Evolutionary conservation across 2,797 vertebrate genomes (phyloP).

Genomic region (Luscinia megarhynchos): DNA sequence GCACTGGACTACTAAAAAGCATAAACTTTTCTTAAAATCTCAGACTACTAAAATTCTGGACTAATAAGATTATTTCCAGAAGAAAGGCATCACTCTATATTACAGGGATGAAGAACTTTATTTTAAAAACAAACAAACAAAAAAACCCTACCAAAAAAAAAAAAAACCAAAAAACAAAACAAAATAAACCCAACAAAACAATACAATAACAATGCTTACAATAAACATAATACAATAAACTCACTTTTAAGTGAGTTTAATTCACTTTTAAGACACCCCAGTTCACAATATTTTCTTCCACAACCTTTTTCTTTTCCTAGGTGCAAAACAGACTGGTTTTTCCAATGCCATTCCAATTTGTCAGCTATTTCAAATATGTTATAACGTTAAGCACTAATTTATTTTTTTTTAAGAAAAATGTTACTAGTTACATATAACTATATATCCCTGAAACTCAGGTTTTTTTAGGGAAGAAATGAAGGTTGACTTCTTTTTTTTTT

Average conservation of each 20-base stretch:
- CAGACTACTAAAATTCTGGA: background rate
- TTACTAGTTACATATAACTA: background rate
- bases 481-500: too few species aligned
- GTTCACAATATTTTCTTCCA: background rate
- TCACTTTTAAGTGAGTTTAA: background rate
- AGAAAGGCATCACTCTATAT: background rate
- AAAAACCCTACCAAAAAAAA: too few species aligned
- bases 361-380: background rate
- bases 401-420: fast-evolving
- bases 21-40: background rate
- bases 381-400: background rate
- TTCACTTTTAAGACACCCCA: background rate
- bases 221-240: too few species aligned
- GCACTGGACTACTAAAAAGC: background rate
- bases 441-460: background rate
- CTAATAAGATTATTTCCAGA: background rate
- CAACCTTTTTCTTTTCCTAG: background rate
- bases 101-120: background rate
- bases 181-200: background rate
- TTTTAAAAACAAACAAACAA: background rate
- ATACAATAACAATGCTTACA: background rate
- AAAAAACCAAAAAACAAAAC: background rate
- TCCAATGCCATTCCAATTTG: background rate
- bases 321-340: background rate
- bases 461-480: background rate